phyloP scores from a whole-genome alignment of 2,888 invertebrate genomes.

The Eupithecia exiguata region DNA sequence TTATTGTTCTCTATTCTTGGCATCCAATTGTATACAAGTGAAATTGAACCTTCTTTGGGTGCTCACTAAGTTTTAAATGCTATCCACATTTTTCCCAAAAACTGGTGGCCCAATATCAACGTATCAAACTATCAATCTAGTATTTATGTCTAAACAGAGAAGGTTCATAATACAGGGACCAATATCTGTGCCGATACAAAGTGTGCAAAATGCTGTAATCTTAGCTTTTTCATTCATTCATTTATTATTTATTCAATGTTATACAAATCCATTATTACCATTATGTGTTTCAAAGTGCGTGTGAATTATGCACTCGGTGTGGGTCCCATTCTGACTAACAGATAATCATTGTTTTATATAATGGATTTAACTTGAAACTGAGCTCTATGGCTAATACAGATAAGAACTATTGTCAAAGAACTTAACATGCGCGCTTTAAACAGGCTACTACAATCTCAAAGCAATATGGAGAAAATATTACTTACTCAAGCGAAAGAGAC shows the following conservation, averaged over 20 bases:
- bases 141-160: no score
- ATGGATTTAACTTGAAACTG: constrained; percentile 14
- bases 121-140: no score
- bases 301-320: constrained; percentile 18
- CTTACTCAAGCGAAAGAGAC: neutral
- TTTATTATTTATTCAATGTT: neutral
- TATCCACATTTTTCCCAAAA: neutral
- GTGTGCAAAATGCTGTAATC: neutral
- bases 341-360: constrained; percentile 3
- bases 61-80: neutral
- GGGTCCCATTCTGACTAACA: constrained; percentile 25
- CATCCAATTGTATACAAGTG: neutral
- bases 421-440: neutral
- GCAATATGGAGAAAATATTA: neutral
- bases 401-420: neutral
- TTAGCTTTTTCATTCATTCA: neutral
- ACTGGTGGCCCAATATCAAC: no score
- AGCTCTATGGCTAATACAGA: neutral
- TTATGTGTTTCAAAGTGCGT: constrained; percentile 6
- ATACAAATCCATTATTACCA: neutral
- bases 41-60: neutral
- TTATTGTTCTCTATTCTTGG: neutral
- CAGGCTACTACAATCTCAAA: neutral
- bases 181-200: neutral
- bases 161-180: neutral